Base-by-base conservation (phyloP, 2,113 vertebrate species). In the Talpa occidentalis region DNA sequence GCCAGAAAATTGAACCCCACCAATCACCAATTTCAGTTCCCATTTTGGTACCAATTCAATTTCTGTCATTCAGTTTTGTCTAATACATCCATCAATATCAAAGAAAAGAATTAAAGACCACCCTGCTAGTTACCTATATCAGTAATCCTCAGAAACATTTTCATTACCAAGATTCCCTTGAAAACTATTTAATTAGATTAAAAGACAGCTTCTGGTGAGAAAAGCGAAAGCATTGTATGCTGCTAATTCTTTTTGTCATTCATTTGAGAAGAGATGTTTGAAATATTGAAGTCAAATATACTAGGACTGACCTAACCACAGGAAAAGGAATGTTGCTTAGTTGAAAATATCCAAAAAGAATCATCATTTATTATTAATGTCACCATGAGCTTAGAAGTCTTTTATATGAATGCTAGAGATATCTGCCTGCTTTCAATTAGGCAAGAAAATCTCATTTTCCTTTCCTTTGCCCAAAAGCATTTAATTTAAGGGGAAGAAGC, bases 321-420 rank as follows among this genome's bases (percentile, higher is more conserved):
- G 93, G 89, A 94, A 92, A 93, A 82, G 54, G 49, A 86, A 70
- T 28, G 67, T 8, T 87, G 83, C 86, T 94, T 93, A 94, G 78
- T 15, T 95, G 76, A 96, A 95, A 94, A 83, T 54, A 79, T 87
- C 66, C 44, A 93, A 91, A 64, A 90, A 85, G 89, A 70, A 32
- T 69, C 2, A 0, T 70, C 59, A 86, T 96, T 79, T 81, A 96
- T 95, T 95, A 95, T 95, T 97, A 91, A 97, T 80, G n/a, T 91
- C 89, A 91, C 74, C 73, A 42, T 67, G 70, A 54, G 79, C 79
- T 73, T 6, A 2, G 0, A 52, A 69, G 67, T 35, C 82, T 97
- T 95, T 95, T 91, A 96, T 88, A 93, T 44, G 52, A 77, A 84
- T 84, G 30, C 82, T 70, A 24, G 79, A 89, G 49, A 59, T 54